Conservation (phyloP, 2,113 vertebrate species). For the Brachypodius melanocephalos region DNA sequence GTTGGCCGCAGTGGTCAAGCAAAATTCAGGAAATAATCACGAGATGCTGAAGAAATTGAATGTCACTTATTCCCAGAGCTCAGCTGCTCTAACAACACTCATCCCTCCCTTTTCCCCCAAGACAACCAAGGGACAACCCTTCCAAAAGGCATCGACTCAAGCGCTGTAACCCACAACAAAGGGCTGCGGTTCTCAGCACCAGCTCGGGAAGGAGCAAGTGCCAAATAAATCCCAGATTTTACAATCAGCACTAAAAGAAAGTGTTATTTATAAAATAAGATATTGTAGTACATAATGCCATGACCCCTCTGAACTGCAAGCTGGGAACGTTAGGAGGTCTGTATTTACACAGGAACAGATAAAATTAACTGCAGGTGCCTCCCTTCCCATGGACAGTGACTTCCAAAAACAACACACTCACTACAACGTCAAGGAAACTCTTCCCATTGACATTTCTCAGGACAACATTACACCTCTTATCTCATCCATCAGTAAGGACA, state of each 20-base stretch:
- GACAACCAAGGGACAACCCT: neutral
- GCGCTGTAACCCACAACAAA: neutral
- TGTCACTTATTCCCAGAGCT: neutral
- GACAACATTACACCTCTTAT: slow-evolving; percentile 14
- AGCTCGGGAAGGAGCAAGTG: neutral
- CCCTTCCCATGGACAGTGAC: slow-evolving; percentile 53
- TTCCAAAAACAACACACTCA: slow-evolving; percentile 48
- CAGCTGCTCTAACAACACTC: neutral
- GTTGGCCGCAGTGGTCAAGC: fast-evolving
- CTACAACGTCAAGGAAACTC: neutral
- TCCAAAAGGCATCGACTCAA: neutral
- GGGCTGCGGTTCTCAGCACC: neutral
- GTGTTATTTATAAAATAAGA: slow-evolving; percentile 53
- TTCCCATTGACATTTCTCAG: neutral
- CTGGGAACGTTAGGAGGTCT: slow-evolving; percentile 2
- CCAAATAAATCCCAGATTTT: slow-evolving; percentile 46
- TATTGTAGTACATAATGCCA: slow-evolving; percentile 8
- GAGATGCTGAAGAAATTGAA: neutral
- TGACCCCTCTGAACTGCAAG: neutral
- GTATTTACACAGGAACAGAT: slow-evolving; percentile 19
- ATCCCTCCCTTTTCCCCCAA: neutral
- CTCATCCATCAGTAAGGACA: neutral
- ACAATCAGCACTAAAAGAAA: slow-evolving; percentile 46
- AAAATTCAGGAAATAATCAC: neutral
- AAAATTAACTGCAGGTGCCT: slow-evolving; percentile 59